A percentile compares a stretch with the other conserved stretches of the same genome.
Conservation (phyloP, 1,140 invertebrate genomes). For the Lamellibrachia luymesi region DNA sequence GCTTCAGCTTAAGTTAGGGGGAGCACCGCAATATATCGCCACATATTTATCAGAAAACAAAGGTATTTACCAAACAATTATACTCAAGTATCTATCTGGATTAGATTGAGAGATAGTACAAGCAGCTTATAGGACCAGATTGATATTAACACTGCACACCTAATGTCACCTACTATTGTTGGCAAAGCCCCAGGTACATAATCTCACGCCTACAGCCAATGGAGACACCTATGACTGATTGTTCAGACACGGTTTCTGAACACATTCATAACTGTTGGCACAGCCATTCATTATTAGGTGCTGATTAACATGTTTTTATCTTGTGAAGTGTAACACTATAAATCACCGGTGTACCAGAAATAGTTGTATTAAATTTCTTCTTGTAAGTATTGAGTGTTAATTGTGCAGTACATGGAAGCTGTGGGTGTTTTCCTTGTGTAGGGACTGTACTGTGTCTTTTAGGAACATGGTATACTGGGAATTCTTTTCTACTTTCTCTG, state of each 20-base stretch:
- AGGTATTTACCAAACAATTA: not conserved
- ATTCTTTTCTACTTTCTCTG: too few species aligned
- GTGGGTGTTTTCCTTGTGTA: not conserved
- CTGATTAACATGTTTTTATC: not conserved
- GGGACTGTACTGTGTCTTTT: too few species aligned
- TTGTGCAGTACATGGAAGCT: not conserved
- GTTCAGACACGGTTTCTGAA: not conserved
- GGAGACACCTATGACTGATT: not conserved
- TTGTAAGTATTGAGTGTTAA: not conserved
- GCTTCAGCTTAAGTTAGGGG: not conserved
- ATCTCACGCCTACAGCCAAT: not conserved
- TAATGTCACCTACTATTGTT: not conserved
- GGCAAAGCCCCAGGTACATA: not conserved
- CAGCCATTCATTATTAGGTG: not conserved
- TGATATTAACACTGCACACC: not conserved
- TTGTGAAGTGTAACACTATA: not conserved
- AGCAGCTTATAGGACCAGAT: not conserved
- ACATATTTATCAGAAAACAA: not conserved
- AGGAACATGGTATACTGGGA: too few species aligned
- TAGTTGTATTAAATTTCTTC: not conserved
- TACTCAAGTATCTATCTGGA: not conserved
- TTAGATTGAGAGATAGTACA: not conserved
- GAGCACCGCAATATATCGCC: not conserved
- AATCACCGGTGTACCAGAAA: not conserved
- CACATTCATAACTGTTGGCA: not conserved